A percentile compares a stretch with the other conserved stretches of the same genome.
Evolutionary conservation across 2,888 invertebrate genomes (phyloP).

Genomic region (Acrobasis suavella): DNA sequence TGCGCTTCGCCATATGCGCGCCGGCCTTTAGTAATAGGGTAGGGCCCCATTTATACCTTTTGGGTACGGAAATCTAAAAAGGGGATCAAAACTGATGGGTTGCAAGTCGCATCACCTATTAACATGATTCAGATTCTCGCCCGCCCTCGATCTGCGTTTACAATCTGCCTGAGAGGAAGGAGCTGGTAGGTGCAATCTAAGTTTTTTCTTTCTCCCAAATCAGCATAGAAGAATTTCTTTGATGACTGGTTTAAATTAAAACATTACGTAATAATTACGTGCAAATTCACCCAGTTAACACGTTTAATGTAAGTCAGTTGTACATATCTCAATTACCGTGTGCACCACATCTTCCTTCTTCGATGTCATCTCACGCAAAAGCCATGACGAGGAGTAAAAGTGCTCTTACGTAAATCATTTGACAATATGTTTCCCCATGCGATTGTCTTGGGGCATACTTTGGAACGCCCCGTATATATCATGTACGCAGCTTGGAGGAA

Average conservation of each 20-base stretch:
- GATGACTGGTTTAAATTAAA: neutral
- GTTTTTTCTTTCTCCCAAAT: no score
- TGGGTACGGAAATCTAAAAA: no score
- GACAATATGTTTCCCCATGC: constrained; percentile 75
- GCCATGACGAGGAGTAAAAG: constrained; percentile 54
- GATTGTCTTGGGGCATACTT: constrained; percentile 66
- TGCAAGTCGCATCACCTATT: no score
- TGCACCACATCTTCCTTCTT: constrained; percentile 46
- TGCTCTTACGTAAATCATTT: constrained; percentile 56
- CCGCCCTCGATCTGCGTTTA: no score
- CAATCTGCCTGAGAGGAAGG: no score
- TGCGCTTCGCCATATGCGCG: no score
- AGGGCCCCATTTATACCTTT: no score
- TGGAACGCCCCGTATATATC: constrained; percentile 75
- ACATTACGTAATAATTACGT: neutral
- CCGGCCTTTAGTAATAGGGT: no score
- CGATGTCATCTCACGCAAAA: constrained; percentile 53
- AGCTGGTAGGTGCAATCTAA: neutral
- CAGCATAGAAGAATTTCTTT: no score
- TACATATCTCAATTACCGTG: constrained; percentile 8
- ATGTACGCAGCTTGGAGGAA: constrained; percentile 53
- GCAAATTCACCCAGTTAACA: constrained; percentile 8
- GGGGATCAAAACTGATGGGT: no score
- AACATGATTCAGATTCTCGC: no score
- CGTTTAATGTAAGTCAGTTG: constrained; percentile 20